These are phyloP conservation scores for Xerus rutilus DNA, from an alignment of 2,797 vertebrate species.

Conservation along the genomic window DNA sequence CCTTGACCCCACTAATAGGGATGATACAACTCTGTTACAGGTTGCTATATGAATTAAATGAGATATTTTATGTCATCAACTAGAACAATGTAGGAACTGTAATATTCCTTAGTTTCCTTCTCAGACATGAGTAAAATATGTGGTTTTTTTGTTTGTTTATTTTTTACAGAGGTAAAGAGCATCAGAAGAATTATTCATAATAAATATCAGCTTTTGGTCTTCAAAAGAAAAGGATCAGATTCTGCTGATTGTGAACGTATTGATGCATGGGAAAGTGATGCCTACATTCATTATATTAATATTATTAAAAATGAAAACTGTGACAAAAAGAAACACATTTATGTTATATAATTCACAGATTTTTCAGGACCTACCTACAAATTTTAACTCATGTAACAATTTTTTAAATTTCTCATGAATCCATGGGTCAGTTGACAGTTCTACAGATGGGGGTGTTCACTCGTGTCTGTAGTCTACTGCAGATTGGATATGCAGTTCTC, in stretches of 20 bases:
- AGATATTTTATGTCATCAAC: constrained; percentile 6
- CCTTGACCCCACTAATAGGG: background rate
- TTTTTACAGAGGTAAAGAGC: background rate
- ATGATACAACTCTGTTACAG: background rate
- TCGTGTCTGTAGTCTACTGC: background rate
- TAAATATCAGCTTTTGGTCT: background rate
- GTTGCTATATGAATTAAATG: background rate
- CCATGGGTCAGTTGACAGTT: background rate
- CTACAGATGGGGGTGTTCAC: background rate
- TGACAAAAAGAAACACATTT: background rate
- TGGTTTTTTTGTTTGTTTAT: background rate
- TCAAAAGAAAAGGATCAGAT: background rate
- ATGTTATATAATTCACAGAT: background rate
- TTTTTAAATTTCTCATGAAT: background rate
- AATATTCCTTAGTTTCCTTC: background rate
- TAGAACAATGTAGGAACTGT: background rate
- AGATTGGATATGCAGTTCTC: background rate
- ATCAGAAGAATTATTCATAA: background rate
- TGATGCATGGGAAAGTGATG: background rate
- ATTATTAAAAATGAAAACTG: background rate
- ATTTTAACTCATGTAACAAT: background rate
- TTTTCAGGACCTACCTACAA: background rate
- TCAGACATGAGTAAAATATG: background rate
- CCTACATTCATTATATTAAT: background rate
- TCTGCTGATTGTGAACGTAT: background rate